Conservation (phyloP, 2,113 vertebrate genomes). For the Taurulus bubalis region DNA sequence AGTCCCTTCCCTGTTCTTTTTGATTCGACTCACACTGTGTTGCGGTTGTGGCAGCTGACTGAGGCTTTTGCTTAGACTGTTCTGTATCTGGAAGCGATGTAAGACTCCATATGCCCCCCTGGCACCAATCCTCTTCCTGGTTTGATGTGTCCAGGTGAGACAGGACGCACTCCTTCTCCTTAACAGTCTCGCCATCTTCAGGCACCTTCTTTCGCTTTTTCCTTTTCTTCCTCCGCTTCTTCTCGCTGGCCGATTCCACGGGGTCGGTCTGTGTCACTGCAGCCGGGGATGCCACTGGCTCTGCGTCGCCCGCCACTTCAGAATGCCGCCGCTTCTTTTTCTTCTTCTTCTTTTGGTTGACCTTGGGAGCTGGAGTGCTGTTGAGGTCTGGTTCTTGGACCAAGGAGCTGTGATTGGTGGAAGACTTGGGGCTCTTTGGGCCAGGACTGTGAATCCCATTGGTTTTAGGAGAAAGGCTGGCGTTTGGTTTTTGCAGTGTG, state of each 20-base stretch:
- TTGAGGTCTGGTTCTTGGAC: constrained; percentile 36
- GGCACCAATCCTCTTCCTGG: constrained; percentile 84
- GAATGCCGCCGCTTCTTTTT: constrained; percentile 78
- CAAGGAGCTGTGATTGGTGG: constrained; percentile 36
- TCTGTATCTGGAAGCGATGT: constrained; percentile 24
- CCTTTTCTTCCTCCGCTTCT: constrained; percentile 68
- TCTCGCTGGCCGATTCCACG: constrained; percentile 55
- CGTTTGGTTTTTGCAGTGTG: constrained; percentile 58
- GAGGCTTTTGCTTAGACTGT: constrained; percentile 29
- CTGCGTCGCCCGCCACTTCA: constrained; percentile 60
- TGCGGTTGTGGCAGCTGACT: not conserved
- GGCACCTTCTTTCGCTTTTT: constrained; percentile 66
- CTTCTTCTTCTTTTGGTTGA: constrained; percentile 58
- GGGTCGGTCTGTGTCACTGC: not conserved
- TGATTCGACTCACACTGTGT: constrained; percentile 1
- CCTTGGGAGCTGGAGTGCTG: constrained; percentile 16
- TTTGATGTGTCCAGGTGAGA: constrained; percentile 67
- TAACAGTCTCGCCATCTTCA: constrained; percentile 4
- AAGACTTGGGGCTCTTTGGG: constrained; percentile 68
- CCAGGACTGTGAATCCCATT: constrained; percentile 66
- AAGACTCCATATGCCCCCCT: constrained; percentile 77
- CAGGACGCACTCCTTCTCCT: constrained; percentile 42
- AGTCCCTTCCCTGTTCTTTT: constrained; percentile 28
- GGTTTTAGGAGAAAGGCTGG: constrained; percentile 65
- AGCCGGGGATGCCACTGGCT: not conserved